Evolutionary conservation across 2,888 invertebrate genomes (phyloP).

Genomic region (Pachycephus smyrnensis): DNA sequence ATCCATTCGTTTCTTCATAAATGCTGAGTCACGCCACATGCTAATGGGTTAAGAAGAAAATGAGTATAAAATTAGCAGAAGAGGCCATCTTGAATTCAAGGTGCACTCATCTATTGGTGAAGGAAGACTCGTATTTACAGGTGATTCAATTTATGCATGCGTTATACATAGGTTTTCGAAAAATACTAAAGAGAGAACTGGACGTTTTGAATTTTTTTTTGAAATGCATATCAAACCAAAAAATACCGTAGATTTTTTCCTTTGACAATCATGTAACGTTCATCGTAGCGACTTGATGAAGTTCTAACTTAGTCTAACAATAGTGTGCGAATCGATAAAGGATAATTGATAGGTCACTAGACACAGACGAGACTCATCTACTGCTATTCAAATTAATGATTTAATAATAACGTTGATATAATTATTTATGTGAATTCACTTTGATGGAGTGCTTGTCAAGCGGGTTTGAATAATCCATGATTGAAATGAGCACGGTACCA

Average conservation of each 20-base stretch:
- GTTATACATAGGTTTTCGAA: too few relatives aligned
- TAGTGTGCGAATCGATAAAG: not conserved
- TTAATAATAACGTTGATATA: constrained; percentile 52
- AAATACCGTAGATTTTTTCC: not conserved
- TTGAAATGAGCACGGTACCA: constrained; percentile 49
- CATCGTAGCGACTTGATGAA: not conserved
- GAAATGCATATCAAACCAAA: not conserved
- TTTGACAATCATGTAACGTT: too few relatives aligned
- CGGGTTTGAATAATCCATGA: constrained; percentile 53
- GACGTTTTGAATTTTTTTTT: not conserved
- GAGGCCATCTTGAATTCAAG: not conserved
- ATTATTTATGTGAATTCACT: constrained; percentile 59
- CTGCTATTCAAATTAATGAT: constrained; percentile 44
- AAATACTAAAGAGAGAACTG: not conserved
- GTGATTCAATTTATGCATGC: too few relatives aligned
- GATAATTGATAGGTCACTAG: not conserved
- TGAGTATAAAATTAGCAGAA: not conserved
- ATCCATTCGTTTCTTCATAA: not conserved
- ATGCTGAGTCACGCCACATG: not conserved
- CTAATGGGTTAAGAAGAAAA: not conserved
- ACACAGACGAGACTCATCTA: not conserved
- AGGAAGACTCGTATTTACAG: too few relatives aligned
- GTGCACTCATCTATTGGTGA: not conserved
- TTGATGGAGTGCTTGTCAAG: constrained; percentile 54
- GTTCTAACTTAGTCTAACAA: not conserved